Evolutionary conservation across 2,888 invertebrate species (phyloP).

Genomic region (Ypsolopha sequella): DNA sequence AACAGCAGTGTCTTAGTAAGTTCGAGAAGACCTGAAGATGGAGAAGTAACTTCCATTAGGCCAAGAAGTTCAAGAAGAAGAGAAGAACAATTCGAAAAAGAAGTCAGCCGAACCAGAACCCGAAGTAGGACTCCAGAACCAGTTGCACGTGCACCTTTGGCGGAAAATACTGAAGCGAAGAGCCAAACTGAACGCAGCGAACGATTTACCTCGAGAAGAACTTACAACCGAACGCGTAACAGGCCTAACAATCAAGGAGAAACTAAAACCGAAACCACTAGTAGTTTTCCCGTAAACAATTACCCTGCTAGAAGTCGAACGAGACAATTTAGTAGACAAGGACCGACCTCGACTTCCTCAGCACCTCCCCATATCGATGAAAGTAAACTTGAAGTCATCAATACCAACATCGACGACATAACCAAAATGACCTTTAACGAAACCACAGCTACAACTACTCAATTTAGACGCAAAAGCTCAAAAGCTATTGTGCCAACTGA

Average conservation of each 20-base stretch:
- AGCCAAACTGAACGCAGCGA: conserved; percentile 33
- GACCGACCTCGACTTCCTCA: conserved; percentile 9
- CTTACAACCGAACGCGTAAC: conserved; percentile 39
- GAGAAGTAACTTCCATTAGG: conserved; percentile 30
- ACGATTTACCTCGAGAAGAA: conserved; percentile 51
- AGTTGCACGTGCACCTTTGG: background rate
- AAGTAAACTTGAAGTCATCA: conserved; percentile 35
- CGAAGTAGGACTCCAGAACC: conserved; percentile 25
- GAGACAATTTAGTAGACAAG: conserved; percentile 19
- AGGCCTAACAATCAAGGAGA: conserved; percentile 26
- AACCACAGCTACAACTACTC: conserved; percentile 23
- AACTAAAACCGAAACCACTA: conserved; percentile 18
- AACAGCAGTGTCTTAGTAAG: conserved; percentile 23
- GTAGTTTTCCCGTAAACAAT: conserved; percentile 20
- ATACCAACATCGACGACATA: conserved; percentile 34
- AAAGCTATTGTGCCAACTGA: conserved; percentile 8
- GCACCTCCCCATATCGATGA: conserved; percentile 28
- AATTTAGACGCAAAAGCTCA: conserved; percentile 40
- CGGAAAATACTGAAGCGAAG: conserved; percentile 13
- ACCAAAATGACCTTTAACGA: conserved; percentile 29
- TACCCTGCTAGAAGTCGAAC: conserved; percentile 26
- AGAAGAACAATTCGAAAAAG: conserved; percentile 23
- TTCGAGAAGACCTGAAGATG: conserved; percentile 26
- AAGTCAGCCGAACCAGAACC: conserved; percentile 25
- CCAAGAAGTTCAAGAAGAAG: conserved; percentile 37